Evolutionary conservation across 2,888 invertebrate genomes (phyloP), one percentile per base, ranked within the genome.

Genomic region (Drepana falcataria): DNA sequence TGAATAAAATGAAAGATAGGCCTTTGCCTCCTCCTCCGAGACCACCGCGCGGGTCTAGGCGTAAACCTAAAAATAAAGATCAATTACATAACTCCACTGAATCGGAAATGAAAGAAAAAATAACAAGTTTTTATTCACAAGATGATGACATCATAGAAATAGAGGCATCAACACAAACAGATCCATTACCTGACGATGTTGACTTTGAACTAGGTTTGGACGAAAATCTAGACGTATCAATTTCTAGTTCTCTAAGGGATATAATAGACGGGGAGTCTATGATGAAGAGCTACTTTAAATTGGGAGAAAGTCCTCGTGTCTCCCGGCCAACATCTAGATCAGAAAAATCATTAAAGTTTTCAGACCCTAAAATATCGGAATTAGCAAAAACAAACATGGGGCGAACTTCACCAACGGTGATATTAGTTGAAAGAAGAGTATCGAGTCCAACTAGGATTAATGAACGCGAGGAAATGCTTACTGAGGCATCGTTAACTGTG

Each of bases 21-120:
- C 97, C 97, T 0, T 81, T 97, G 62, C 97, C 97, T 1, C 94
- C 97, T 3, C 97, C 97, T 0, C 97, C 97, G 2, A 91, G 96
- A 56, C 97, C 97, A 47, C 96, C 96, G 0, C 92, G 96, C 60
- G 92, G 92, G 35, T 92, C 92, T 37, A 92, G 85, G 58, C 66
- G 72, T 40, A 86, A 85, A 63, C 88, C 79, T 66, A 79, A 74
- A 59, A 73, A 75, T 53, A 81, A 75, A 61, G 76, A 69, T 48
- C 71, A 69, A 6, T 67, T 66, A 35, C 78, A 79, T 44, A 64
- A 67, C 33, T 63, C 62, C 47, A 41, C 59, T 4, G 66, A 68
- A 51, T 55, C 57, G 34, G 72, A 75, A 41, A 65, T 60, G 52
- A 57, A 62, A 6, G 60, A 66, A 34, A 74, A 75, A 49, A 54